Conservation (phyloP, 2,797 vertebrate species). For the Semaprochilodus insignis region DNA sequence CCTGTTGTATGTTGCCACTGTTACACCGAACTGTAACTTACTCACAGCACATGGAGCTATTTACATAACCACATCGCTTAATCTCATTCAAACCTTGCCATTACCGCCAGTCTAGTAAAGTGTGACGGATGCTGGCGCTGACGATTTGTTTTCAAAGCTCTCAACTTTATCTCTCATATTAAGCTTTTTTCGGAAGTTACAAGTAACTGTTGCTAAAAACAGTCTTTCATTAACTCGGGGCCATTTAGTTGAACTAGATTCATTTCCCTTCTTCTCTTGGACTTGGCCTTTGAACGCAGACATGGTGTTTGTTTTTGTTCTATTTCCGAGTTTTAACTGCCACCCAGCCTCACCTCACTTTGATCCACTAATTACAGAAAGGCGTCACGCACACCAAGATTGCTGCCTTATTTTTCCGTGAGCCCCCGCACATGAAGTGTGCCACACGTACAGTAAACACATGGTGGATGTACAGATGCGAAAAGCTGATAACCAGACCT, state of each 20-base stretch:
- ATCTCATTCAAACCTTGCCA: constrained; percentile 45
- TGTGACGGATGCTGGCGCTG: constrained; percentile 31
- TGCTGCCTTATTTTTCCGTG: constrained; percentile 53
- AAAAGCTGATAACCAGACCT: constrained; percentile 49
- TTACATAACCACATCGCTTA: constrained; percentile 50
- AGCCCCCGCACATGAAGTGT: constrained; percentile 34
- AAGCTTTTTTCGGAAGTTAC: constrained; percentile 47
- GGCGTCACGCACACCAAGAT: constrained; percentile 60
- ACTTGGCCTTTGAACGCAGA: constrained; percentile 59
- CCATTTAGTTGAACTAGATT: constrained; percentile 50
- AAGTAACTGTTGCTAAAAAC: constrained; percentile 61
- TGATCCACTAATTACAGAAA: constrained; percentile 68
- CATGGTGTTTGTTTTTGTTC: constrained; percentile 62
- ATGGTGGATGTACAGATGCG: constrained; percentile 41
- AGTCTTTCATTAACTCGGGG: constrained; percentile 64
- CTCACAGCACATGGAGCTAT: constrained; percentile 21
- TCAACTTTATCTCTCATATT: constrained; percentile 55
- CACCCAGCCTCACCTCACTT: constrained; percentile 64
- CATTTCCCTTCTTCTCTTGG: constrained; percentile 57
- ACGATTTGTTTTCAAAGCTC: constrained; percentile 61
- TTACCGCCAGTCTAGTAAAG: constrained; percentile 30
- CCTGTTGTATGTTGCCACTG: constrained; percentile 4
- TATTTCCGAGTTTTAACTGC: constrained; percentile 67
- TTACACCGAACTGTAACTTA: constrained; percentile 13
- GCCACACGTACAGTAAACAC: constrained; percentile 48